Evolutionary conservation across 2,113 vertebrate species (phyloP).

Genomic region (Spermophilus dauricus): DNA sequence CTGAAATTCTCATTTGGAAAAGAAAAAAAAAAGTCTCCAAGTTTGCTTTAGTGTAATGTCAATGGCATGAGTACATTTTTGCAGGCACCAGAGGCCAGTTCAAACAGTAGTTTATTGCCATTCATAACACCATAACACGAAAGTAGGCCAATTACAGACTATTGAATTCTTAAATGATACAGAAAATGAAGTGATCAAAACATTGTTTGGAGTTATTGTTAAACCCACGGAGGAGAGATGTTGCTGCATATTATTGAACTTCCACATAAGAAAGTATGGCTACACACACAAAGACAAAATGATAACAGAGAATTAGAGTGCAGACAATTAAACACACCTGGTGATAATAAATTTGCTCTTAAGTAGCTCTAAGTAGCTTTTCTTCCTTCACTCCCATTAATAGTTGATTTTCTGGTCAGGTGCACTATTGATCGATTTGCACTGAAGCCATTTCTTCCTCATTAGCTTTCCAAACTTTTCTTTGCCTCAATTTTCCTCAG

Average conservation of each 20-base stretch:
- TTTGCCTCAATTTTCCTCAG: conserved; percentile 85
- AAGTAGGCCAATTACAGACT: background rate
- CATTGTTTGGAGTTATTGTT: conserved; percentile 64
- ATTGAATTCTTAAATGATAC: conserved; percentile 73
- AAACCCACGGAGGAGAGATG: conserved; percentile 61
- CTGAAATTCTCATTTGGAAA: background rate
- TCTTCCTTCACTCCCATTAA: conserved; percentile 78
- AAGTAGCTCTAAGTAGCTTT: conserved; percentile 80
- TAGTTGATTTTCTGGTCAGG: conserved; percentile 88
- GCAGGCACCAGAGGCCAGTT: background rate
- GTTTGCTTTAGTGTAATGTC: background rate
- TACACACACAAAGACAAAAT: background rate
- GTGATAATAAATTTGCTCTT: conserved; percentile 84
- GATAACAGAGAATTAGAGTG: conserved; percentile 63
- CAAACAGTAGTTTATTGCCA: background rate
- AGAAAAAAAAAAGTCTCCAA: background rate
- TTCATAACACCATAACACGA: background rate
- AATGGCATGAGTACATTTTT: background rate
- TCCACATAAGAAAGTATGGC: background rate
- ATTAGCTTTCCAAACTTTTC: conserved; percentile 89
- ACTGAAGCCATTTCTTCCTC: conserved; percentile 85
- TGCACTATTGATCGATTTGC: conserved; percentile 86
- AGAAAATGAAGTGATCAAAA: conserved; percentile 75
- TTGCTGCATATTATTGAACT: conserved; percentile 45
- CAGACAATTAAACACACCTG: conserved; percentile 80